Percentiles rank a stretch among this genome's conserved stretches.
Conservation (phyloP, 2,797 vertebrate species). For the Menidia menidia region DNA sequence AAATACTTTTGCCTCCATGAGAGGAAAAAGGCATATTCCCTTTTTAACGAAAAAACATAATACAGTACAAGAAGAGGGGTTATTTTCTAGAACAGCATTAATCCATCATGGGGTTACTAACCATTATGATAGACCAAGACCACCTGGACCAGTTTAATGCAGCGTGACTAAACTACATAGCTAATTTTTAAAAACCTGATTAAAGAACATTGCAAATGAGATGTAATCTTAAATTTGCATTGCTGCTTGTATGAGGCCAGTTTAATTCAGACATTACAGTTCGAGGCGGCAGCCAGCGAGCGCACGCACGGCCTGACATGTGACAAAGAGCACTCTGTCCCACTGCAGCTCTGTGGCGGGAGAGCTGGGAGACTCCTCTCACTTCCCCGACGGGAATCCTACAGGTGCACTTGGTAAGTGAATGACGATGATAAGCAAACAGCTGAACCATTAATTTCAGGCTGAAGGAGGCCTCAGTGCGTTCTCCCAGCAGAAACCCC, state of each 20-base stretch:
- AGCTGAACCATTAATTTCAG: conserved; percentile 66
- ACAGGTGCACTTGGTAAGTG: conserved; percentile 78
- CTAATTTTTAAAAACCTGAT: background rate
- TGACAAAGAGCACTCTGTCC: conserved; percentile 74
- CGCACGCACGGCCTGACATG: conserved; percentile 14
- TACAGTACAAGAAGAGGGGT: background rate
- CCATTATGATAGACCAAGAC: background rate
- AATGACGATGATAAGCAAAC: conserved; percentile 77
- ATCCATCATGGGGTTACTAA: background rate
- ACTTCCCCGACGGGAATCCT: conserved; percentile 58
- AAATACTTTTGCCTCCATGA: conserved; percentile 37
- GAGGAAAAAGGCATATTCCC: background rate
- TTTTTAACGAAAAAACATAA: background rate
- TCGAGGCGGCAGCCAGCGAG: conserved; percentile 37
- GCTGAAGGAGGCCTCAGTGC: conserved; percentile 44
- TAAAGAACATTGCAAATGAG: conserved; percentile 16
- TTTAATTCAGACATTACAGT: conserved; percentile 61
- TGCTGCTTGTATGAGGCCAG: conserved; percentile 29
- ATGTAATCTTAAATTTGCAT: conserved; percentile 38
- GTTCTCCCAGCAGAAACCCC: conserved; percentile 48
- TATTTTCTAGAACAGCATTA: background rate
- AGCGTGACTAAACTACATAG: conserved; percentile 7
- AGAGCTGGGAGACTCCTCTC: conserved; percentile 67
- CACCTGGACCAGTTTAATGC: background rate
- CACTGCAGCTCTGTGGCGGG: conserved; percentile 28